Evolutionary conservation across 2,113 vertebrate genomes (phyloP), one percentile per base, ranked within the genome.

Genomic region (Plotosus lineatus): DNA sequence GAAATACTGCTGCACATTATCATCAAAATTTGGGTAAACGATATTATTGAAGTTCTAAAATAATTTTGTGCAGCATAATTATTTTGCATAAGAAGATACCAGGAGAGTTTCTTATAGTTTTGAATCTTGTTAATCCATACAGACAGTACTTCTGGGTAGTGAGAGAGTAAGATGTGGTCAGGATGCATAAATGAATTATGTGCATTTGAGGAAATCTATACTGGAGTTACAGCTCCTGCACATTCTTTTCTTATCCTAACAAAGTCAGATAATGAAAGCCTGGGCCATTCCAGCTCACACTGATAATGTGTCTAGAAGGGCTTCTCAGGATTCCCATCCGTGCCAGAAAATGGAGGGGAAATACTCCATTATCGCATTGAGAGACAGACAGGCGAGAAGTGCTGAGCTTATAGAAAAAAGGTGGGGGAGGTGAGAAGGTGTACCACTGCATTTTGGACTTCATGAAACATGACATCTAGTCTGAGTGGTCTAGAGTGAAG

Each of bases 161-260:
- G 51, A 53, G 78, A 55, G 73, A n/a, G 14, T 31, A n/a, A 33
- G 48, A 17, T 26, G 0, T 53, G 12, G 14, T 66, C 12, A 76
- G 28, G n/a, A 53, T 7, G 46, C 26, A 33, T 11, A 58, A 44
- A 6, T 38, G 21, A 12, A 28, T 78, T 53, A 78, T 79, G 40
- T 55, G 46, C 69, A 73, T 61, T 33, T 53, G 44, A 74, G 79
- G 79, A 76, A 83, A 78, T 66, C 79, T 82, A 69, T 75, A 79
- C 80, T 83, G 17, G 78, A 79, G 80, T 88, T 89, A 69, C 86
- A 55, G 83, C 88, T 91, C 50, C 82, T 85, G 84, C 87, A 89
- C 90, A 92, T 92, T 92, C 92, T 88, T 90, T 56, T 61, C 85
- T 92, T 92, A 92, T 93, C 92, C 89, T 82, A 85, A 88, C 66